A percentile compares a stretch with the other conserved stretches of the same genome.
phyloP scores from a whole-genome alignment of 2,888 invertebrate genomes.

The Athripsodes cinereus region DNA sequence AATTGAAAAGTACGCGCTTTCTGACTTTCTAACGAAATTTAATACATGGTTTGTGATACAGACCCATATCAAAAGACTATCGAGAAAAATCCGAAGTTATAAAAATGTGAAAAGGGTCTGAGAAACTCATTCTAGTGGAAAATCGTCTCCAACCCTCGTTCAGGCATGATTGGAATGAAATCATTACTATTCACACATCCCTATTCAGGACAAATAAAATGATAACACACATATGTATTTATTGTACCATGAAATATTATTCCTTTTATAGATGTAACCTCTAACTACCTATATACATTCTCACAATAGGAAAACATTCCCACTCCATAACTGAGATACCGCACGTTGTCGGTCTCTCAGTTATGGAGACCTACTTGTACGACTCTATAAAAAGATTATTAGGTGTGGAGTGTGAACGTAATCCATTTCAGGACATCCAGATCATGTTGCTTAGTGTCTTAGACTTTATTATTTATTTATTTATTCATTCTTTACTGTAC shows the following conservation, averaged over 20 bases:
- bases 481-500: too few species aligned
- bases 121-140: slow-evolving; percentile 17
- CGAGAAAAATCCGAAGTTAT: slow-evolving; percentile 17
- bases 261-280: background rate
- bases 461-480: too few species aligned
- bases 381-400: too few species aligned
- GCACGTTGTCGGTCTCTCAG: too few species aligned
- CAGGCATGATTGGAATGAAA: slow-evolving; percentile 1
- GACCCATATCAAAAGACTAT: slow-evolving; percentile 15
- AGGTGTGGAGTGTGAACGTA: too few species aligned
- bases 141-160: slow-evolving; percentile 13
- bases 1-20: slow-evolving; percentile 1
- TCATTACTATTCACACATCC: background rate
- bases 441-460: too few species aligned
- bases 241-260: background rate
- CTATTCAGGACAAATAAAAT: background rate
- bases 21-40: slow-evolving; percentile 6
- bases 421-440: too few species aligned
- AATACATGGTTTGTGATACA: slow-evolving; percentile 10
- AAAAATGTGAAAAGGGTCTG: slow-evolving; percentile 18
- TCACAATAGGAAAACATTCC: too few species aligned
- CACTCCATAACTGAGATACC: too few species aligned
- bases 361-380: too few species aligned
- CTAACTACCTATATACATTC: background rate
- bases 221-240: background rate